Evolutionary conservation across 2,888 invertebrate species (phyloP).

Genomic region (Amorpha juglandis): DNA sequence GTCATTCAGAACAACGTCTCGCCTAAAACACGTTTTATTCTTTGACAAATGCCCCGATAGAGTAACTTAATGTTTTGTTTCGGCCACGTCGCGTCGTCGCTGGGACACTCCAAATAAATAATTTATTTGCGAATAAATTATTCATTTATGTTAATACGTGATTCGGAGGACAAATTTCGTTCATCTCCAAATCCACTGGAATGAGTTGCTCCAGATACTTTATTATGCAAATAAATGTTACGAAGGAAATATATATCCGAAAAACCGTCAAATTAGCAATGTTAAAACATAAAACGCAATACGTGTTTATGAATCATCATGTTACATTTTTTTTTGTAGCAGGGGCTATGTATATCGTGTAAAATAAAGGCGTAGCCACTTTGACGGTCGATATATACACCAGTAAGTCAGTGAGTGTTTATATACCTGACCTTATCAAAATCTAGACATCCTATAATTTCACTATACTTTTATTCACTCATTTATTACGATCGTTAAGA

Average conservation of each 20-base stretch:
- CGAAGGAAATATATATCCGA: neutral
- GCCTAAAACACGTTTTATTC: neutral
- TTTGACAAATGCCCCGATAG: conserved; percentile 11
- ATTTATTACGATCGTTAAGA: too few relatives aligned
- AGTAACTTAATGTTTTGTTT: conserved; percentile 27
- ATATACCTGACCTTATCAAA: too few relatives aligned
- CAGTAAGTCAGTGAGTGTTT: too few relatives aligned
- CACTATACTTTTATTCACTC: too few relatives aligned
- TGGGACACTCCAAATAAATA: conserved; percentile 39
- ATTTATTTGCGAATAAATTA: conserved; percentile 41
- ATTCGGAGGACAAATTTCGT: conserved; percentile 46
- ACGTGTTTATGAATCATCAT: too few relatives aligned
- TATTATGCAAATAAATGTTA: conserved; percentile 21
- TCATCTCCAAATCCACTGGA: conserved; percentile 13
- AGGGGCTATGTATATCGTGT: too few relatives aligned
- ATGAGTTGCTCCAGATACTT: conserved; percentile 15
- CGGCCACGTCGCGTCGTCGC: conserved; percentile 33
- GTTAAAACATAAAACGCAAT: too few relatives aligned
- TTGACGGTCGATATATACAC: too few relatives aligned
- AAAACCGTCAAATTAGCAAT: neutral
- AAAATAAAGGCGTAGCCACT: too few relatives aligned
- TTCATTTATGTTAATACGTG: conserved; percentile 61
- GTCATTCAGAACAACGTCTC: neutral
- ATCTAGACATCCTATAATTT: too few relatives aligned
- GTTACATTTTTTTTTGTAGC: too few relatives aligned